Base-by-base conservation (phyloP, 2,888 invertebrate species). In the Leptogaster cylindrica region DNA sequence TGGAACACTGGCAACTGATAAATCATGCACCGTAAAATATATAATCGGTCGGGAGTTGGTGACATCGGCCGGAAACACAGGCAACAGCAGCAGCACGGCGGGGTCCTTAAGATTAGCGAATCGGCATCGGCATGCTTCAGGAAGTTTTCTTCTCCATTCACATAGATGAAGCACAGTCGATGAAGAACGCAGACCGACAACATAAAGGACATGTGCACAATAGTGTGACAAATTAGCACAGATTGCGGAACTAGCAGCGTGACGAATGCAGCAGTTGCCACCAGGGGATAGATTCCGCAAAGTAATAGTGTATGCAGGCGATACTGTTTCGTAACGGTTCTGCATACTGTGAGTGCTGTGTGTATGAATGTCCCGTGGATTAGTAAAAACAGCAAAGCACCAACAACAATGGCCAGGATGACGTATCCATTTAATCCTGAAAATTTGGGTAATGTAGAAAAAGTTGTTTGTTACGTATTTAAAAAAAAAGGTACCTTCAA, bases 51-150 rank as follows among this genome's bases (percentile, higher is more conserved):
- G 51, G 74, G 75, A 0, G 79, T 75, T 4, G 78, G 76, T 41
- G 75, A 67, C 48, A 78, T 65, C 28, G 73, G 66, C 0, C 78
- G 77, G 68, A 80, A 71, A 52, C 76, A 81, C 2, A 72, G 3
- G 50, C 79, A 80, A 16, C 72, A 73, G 50, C 74, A 74, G 66
- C 81, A 81, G 51, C 76, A 77, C 18, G 76, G 77, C 25, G 76
- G 76, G 0, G 81, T 81, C 6, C 77, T 76, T 1, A 80, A 74
- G 41, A 72, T 74, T 23, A 80, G 66, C 2, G 72, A 67, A 69
- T 80, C 77, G 41, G 79, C 75, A 75, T 79, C 78, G 65, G 78
- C 73, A 71, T 77, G 78, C 76, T 81, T 81, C 67, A 82, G 74
- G 74, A 77, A 81, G 73, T 73, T 70, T 73, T 72, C 70, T 77